Conservation (phyloP, 2,888 invertebrate species). For the Torymus aiolomorphi region DNA sequence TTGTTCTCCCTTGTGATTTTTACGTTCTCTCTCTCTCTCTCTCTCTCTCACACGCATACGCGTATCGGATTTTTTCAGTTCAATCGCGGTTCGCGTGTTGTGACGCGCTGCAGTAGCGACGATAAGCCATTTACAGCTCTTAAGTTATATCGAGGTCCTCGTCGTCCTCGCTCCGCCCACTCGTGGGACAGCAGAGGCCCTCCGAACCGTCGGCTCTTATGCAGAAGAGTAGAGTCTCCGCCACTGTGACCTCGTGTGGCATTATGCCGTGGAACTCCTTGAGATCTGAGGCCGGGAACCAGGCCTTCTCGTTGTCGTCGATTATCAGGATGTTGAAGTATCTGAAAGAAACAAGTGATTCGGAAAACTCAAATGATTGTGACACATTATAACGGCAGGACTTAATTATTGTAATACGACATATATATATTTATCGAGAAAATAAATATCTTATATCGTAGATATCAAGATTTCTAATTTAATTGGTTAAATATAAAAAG, state of each 20-base stretch:
- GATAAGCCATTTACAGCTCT: constrained; percentile 15
- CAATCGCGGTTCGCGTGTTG: not conserved
- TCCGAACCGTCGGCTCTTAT: constrained; percentile 90
- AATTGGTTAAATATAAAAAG: too few species aligned
- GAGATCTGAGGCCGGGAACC: constrained; percentile 93
- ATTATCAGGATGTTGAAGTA: constrained; percentile 87
- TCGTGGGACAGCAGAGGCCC: constrained; percentile 87
- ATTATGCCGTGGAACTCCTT: constrained; percentile 93
- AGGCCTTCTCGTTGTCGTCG: constrained; percentile 92
- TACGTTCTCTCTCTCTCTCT: too few species aligned
- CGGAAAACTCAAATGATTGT: not conserved
- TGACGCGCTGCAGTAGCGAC: not conserved
- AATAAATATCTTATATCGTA: too few species aligned
- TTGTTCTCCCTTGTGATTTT: too few species aligned
- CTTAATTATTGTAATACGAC: too few species aligned
- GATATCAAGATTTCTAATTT: too few species aligned
- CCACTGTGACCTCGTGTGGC: constrained; percentile 86
- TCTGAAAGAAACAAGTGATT: constrained; percentile 75
- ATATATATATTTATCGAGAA: too few species aligned
- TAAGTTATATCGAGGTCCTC: constrained; percentile 73
- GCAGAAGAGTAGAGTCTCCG: constrained; percentile 89
- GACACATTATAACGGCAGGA: too few species aligned
- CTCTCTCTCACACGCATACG: too few species aligned
- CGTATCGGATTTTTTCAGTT: too few species aligned
- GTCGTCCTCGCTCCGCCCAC: constrained; percentile 77